Evolutionary conservation across 2,888 invertebrate species (phyloP).

Genomic region (Tenthredo notha): DNA sequence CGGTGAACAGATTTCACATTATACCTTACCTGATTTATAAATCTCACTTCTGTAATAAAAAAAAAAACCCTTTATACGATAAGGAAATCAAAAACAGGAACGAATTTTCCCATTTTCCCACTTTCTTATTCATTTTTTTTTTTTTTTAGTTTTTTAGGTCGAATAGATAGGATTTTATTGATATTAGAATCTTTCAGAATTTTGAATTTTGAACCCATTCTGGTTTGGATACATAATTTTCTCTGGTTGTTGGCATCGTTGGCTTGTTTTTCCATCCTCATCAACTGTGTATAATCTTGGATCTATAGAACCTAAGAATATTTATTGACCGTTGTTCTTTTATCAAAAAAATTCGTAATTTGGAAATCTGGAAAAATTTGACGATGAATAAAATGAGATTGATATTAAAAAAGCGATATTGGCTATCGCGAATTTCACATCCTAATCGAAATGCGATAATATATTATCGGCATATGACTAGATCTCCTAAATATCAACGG

Average conservation of each 20-base stretch:
- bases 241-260: background rate
- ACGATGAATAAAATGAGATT: too few relatives aligned
- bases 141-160: background rate
- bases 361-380: too few relatives aligned
- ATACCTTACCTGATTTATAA: conserved; percentile 12
- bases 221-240: background rate
- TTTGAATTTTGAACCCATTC: background rate
- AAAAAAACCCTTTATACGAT: background rate
- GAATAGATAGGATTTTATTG: background rate
- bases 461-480: background rate
- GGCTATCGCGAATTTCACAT: background rate
- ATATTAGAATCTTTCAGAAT: conserved; percentile 20
- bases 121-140: too few relatives aligned
- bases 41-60: background rate
- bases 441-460: background rate
- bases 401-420: background rate
- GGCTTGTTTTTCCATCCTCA: conserved; percentile 30
- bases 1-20: conserved; percentile 9
- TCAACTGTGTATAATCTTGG: background rate
- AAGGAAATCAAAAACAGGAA: background rate
- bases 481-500: background rate
- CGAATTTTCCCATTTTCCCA: background rate
- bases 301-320: background rate
- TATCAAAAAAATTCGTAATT: too few relatives aligned
- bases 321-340: background rate